Percentiles rank a stretch among this genome's conserved stretches.
Evolutionary conservation across 2,888 invertebrate species (phyloP).

Genomic region (Aphidius colemani): DNA sequence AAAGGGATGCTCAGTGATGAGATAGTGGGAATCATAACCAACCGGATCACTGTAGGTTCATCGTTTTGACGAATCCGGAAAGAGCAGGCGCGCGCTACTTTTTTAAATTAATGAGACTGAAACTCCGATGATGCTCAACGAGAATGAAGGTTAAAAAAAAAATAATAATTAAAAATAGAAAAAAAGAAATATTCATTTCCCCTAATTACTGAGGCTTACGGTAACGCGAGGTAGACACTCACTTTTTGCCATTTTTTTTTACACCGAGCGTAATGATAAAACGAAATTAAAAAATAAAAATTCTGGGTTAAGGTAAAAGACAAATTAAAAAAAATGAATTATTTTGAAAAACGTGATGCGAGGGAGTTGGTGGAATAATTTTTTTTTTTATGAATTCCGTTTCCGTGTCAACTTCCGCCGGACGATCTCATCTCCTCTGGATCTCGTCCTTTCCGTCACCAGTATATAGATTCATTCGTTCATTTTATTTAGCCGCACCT

Average conservation of each 20-base stretch:
- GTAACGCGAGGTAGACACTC: too few species aligned
- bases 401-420: constrained; percentile 50
- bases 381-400: constrained; percentile 56
- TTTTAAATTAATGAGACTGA: constrained; percentile 3
- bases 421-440: constrained; percentile 49
- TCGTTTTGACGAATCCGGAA: constrained; percentile 14
- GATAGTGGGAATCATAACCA: constrained; percentile 17
- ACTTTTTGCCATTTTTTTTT: too few species aligned
- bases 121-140: constrained; percentile 7
- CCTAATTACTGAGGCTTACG: too few species aligned
- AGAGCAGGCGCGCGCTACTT: constrained; percentile 8
- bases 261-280: too few species aligned
- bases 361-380: not conserved
- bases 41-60: constrained; percentile 12
- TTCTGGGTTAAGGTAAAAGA: not conserved
- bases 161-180: not conserved
- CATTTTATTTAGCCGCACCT: constrained; percentile 7
- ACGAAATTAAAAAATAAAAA: too few species aligned
- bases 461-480: constrained; percentile 4
- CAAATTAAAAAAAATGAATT: not conserved
- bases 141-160: not conserved
- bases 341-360: not conserved
- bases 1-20: constrained; percentile 6
- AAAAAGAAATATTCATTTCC: too few species aligned
- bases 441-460: constrained; percentile 31